Evolutionary conservation across 1,140 invertebrate species (phyloP), one percentile per base, ranked within the genome.

Genomic region (Condylostylus longicornis): DNA sequence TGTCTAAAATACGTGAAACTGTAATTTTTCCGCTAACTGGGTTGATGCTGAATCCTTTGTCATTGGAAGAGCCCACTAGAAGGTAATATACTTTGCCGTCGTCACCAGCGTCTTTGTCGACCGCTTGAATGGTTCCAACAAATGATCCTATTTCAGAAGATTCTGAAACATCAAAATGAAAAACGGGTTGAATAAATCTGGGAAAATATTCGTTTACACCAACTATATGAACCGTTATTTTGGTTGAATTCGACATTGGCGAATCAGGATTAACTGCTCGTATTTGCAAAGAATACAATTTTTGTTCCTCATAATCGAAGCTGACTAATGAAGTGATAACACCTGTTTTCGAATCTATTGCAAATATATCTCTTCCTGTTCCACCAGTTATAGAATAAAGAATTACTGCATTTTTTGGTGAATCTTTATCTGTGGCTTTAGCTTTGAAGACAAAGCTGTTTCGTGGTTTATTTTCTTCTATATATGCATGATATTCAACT

Each of bases 141-240:
- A 74, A 74, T 4, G 82, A 84, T 6, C 88, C 89, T 9, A 91
- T 73, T 38, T 79, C 73, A 0, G 87, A 82, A 18, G 87, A 88
- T 64, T 97, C 93, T 8, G 86, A 91, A 6, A 96, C 85, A 49
- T 86, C 81, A 61, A 96, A 90, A 47, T 87, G 79, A 53, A 96
- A 97, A 1, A 85, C 79, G 1, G 85, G 78, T 60, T 93, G 81
- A 29, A 86, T 68, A 55, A 98, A 98, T 46, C 78, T 75, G 0
- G 93, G 93, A 61, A 78, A 87, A 52, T 74, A 95, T 62, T 97
- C 91, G 60, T 96, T 96, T 0, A 86, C 76, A 0, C 90, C 87
- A 1, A 78, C 82, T 7, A 97, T 74, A 47, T 84, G 72, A 3
- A 96, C 74, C 2, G 69, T 55, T 1, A 86, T 72, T 44, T 69